phyloP scores from a whole-genome alignment of 1,140 invertebrate species.

The Carcinoscorpius rotundicauda region DNA sequence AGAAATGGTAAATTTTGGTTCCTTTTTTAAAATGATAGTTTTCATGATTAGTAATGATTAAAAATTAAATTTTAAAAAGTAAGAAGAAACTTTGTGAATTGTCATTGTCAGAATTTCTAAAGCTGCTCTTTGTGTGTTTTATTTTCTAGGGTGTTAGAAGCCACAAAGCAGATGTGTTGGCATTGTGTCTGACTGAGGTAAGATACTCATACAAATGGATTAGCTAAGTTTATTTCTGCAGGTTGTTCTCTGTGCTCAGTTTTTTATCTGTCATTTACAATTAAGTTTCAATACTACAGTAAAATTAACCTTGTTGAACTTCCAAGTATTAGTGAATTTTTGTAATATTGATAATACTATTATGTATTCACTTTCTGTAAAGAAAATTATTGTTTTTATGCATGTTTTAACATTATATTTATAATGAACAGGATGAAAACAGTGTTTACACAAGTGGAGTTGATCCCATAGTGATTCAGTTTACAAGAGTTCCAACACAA shows the following conservation, averaged over 20 bases:
- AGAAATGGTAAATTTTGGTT: conserved; percentile 31
- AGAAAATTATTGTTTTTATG: conserved; percentile 5
- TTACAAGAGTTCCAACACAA: conserved; percentile 41
- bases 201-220: background rate
- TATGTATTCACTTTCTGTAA: conserved; percentile 3
- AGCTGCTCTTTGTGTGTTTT: background rate
- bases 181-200: conserved; percentile 52
- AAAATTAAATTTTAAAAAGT: too few species aligned
- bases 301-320: background rate
- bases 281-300: background rate
- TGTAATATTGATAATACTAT: background rate
- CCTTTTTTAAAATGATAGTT: too few species aligned
- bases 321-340: background rate
- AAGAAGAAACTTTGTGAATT: background rate
- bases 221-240: too few species aligned
- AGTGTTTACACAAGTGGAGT: conserved; percentile 41
- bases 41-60: too few species aligned
- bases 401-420: conserved; percentile 5
- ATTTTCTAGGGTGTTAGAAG: conserved; percentile 48
- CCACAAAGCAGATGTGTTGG: conserved; percentile 64
- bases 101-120: background rate
- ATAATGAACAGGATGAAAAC: conserved; percentile 24
- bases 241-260: conserved; percentile 45
- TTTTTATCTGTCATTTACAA: conserved; percentile 37
- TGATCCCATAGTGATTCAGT: conserved; percentile 60